A percentile compares a stretch with the other conserved stretches of the same genome.
Evolutionary conservation across 1,140 invertebrate genomes (phyloP).

Genomic region (Pantala flavescens): DNA sequence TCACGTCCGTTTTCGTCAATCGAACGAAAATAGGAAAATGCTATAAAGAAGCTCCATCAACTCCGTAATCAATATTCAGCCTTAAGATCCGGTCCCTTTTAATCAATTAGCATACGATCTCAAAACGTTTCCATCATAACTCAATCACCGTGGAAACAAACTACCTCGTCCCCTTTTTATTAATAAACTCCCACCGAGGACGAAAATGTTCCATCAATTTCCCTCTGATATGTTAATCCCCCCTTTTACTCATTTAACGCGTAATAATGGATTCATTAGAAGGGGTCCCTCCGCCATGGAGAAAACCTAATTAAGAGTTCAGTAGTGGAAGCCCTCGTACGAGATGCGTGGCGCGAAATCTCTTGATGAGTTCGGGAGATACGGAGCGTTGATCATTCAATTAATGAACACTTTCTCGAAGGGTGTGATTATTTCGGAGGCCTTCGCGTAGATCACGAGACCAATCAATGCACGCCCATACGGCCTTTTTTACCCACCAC

Average conservation of each 20-base stretch:
- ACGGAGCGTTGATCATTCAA: background rate
- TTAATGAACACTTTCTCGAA: background rate
- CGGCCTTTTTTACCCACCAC: background rate
- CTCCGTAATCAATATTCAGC: no score
- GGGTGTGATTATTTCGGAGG: slow-evolving; percentile 1
- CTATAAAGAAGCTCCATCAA: no score
- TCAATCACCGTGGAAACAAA: no score
- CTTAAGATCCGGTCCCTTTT: no score
- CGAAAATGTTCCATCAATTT: background rate
- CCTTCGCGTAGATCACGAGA: background rate
- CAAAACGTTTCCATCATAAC: no score
- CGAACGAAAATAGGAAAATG: no score
- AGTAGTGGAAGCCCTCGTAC: background rate
- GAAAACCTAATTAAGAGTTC: background rate
- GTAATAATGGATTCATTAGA: background rate
- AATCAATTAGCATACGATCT: no score
- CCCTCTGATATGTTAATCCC: background rate
- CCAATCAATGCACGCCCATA: background rate
- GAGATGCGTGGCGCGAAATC: background rate
- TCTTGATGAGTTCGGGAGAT: background rate
- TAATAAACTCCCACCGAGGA: no score
- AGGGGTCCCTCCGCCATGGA: background rate
- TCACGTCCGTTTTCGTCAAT: no score
- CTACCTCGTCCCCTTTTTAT: no score
- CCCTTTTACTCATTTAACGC: background rate